Conservation (phyloP, 1,140 invertebrate genomes). For the Hycleus cichorii region DNA sequence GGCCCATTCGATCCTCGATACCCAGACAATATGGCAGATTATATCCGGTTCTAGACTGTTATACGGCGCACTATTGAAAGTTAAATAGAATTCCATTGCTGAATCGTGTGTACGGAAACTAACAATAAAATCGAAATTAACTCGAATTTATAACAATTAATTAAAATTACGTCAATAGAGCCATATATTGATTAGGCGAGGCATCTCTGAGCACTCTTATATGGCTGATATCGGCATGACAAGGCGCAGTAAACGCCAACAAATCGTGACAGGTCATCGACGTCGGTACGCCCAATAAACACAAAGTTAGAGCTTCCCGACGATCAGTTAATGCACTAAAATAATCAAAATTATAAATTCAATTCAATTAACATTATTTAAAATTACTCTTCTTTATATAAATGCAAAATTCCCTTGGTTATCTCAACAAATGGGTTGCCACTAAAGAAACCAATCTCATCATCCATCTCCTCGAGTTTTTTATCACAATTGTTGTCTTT, state of each 20-base stretch:
- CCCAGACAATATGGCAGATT: slow-evolving; percentile 90
- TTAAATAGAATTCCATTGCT: slow-evolving; percentile 86
- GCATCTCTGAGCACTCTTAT: slow-evolving; percentile 85
- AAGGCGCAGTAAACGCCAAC: slow-evolving; percentile 89
- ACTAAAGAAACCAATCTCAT: slow-evolving; percentile 78
- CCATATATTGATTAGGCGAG: slow-evolving; percentile 95
- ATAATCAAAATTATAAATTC: slow-evolving; percentile 9
- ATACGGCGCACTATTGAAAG: slow-evolving; percentile 87
- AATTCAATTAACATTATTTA: neutral
- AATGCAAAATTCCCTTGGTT: slow-evolving; percentile 91
- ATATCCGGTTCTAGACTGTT: slow-evolving; percentile 87
- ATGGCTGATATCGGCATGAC: slow-evolving; percentile 80
- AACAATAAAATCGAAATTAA: slow-evolving; percentile 5
- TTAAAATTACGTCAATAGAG: slow-evolving; percentile 67
- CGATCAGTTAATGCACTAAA: slow-evolving; percentile 53
- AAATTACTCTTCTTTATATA: slow-evolving; percentile 82
- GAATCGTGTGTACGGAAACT: slow-evolving; percentile 61
- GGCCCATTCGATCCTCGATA: slow-evolving; percentile 83
- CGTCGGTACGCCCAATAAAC: slow-evolving; percentile 87
- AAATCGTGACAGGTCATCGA: slow-evolving; percentile 90
- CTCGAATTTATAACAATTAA: too few relatives aligned
- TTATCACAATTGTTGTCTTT: slow-evolving; percentile 38
- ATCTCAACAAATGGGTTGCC: slow-evolving; percentile 97
- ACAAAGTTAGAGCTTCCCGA: slow-evolving; percentile 76
- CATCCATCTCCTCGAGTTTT: slow-evolving; percentile 39